phyloP scores from a whole-genome alignment of 2,797 vertebrate genomes.

The Halcyon chelicuti region DNA sequence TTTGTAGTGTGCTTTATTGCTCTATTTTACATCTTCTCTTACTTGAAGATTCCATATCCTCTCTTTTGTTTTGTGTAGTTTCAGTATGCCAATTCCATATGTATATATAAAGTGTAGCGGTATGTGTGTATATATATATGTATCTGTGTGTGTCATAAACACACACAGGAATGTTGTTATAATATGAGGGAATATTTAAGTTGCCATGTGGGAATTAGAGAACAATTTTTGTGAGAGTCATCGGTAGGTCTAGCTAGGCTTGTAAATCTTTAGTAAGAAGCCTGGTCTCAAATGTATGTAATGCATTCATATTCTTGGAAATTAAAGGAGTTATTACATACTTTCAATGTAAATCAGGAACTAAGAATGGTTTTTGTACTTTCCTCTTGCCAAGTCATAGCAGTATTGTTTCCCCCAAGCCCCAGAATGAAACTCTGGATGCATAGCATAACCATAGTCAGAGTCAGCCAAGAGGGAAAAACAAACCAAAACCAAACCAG shows the following conservation, averaged over 20 bases:
- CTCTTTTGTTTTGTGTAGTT: neutral
- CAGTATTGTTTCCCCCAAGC: conserved; percentile 54
- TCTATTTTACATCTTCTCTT: neutral
- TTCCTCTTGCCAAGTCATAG: conserved; percentile 58
- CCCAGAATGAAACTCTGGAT: conserved; percentile 55
- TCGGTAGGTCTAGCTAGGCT: conserved; percentile 54
- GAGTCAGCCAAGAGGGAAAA: neutral
- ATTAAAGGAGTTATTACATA: conserved; percentile 60
- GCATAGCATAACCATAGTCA: neutral
- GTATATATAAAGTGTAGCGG: neutral
- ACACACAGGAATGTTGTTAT: neutral
- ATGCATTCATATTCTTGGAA: conserved; percentile 69
- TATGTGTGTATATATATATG: neutral
- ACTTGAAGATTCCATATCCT: neutral
- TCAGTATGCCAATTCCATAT: neutral
- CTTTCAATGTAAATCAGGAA: conserved; percentile 52
- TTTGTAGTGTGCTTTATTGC: neutral
- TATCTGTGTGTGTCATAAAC: neutral
- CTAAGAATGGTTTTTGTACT: conserved; percentile 55
- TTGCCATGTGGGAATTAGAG: neutral
- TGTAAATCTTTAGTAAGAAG: conserved; percentile 49
- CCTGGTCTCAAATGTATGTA: conserved; percentile 10
- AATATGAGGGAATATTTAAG: conserved; percentile 44
- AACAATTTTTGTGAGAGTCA: conserved; percentile 50
- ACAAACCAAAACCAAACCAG: neutral